A percentile compares a stretch with the other conserved stretches of the same genome.
Conservation (phyloP, 2,113 vertebrate genomes). For the Psophia crepitans region DNA sequence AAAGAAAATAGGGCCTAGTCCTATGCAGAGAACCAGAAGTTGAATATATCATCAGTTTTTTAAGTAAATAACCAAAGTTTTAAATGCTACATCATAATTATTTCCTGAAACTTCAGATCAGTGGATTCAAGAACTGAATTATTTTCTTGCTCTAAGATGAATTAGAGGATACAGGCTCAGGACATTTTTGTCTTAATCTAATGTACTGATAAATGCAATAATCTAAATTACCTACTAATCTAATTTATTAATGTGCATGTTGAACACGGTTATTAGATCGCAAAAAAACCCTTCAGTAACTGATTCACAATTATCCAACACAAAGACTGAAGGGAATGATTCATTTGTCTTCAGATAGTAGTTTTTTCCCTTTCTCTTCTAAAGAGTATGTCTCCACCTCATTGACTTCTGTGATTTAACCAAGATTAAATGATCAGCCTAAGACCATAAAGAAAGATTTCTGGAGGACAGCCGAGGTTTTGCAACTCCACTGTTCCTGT, state of each 20-base stretch:
- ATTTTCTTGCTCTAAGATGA: background rate
- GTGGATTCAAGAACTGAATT: background rate
- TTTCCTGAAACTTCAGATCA: slow-evolving; percentile 2
- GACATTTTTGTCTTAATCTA: slow-evolving; percentile 22
- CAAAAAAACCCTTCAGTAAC: background rate
- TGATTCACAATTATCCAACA: background rate
- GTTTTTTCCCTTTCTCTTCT: background rate
- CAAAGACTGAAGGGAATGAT: background rate
- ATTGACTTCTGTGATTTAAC: slow-evolving; percentile 1
- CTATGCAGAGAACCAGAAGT: background rate
- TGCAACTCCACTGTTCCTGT: background rate
- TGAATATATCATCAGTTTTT: background rate
- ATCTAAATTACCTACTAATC: slow-evolving; percentile 3
- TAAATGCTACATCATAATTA: background rate
- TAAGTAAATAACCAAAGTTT: background rate
- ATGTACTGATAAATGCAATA: slow-evolving; percentile 40
- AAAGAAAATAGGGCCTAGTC: background rate
- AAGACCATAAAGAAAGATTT: background rate
- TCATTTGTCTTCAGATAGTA: background rate
- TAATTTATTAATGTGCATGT: background rate
- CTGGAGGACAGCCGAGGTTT: background rate
- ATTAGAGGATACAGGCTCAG: background rate
- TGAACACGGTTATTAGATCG: background rate
- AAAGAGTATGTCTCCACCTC: background rate
- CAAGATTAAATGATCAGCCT: background rate